phyloP scores from a whole-genome alignment of 2,888 invertebrate species.

The Toxonevra muliebris region DNA sequence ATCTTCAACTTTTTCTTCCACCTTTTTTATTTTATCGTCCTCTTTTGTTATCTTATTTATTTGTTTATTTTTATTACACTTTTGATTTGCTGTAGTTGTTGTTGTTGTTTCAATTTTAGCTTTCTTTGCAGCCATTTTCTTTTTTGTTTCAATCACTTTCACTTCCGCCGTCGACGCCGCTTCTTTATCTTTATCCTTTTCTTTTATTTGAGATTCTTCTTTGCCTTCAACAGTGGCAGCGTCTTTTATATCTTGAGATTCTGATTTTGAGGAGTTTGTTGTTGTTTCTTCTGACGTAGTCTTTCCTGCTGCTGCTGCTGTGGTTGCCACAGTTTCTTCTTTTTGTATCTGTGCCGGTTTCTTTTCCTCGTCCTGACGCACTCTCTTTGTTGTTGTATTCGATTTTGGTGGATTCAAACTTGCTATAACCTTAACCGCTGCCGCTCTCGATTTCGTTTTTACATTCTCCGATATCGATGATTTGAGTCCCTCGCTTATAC shows the following conservation, averaged over 20 bases:
- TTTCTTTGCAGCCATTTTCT: slow-evolving; percentile 27
- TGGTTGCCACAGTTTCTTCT: slow-evolving; percentile 30
- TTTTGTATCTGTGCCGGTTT: slow-evolving; percentile 25
- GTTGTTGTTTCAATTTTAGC: slow-evolving; percentile 30
- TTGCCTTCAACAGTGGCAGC: slow-evolving; percentile 24
- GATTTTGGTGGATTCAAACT: slow-evolving; percentile 50
- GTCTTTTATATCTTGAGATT: slow-evolving; percentile 36
- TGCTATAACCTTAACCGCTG: slow-evolving; percentile 60
- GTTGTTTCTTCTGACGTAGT: slow-evolving; percentile 12
- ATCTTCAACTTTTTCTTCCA: slow-evolving; percentile 1
- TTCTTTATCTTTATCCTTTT: slow-evolving; percentile 15
- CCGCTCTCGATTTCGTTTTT: slow-evolving; percentile 64
- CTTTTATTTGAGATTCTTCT: slow-evolving; percentile 19
- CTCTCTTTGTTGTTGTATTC: slow-evolving; percentile 37
- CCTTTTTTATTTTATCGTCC: background rate
- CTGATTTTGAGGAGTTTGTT: slow-evolving; percentile 28
- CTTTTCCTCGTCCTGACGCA: slow-evolving; percentile 32
- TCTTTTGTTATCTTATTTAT: background rate
- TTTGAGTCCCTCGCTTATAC: slow-evolving; percentile 58
- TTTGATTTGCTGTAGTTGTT: slow-evolving; percentile 8
- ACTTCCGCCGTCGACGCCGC: slow-evolving; percentile 11
- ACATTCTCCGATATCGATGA: slow-evolving; percentile 66
- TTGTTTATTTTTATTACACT: background rate
- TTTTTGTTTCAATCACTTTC: slow-evolving; percentile 16
- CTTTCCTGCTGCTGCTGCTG: background rate